Conservation (phyloP, 2,113 vertebrate species). For the Eonycteris spelaea region DNA sequence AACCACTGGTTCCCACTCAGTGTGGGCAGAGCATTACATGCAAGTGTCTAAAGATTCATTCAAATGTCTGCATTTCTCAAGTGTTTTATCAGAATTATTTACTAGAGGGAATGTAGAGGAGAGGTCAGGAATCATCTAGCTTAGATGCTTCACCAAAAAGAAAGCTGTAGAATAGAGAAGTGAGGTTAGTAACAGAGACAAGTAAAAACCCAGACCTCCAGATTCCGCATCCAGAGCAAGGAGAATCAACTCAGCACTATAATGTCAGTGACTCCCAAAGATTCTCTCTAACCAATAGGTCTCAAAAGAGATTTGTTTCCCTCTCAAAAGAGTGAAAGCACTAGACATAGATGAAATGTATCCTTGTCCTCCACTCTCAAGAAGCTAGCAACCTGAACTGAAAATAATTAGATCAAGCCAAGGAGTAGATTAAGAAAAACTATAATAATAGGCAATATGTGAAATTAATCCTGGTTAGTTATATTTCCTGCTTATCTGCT, state of each 20-base stretch:
- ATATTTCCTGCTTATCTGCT: constrained; percentile 72
- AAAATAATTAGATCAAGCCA: constrained; percentile 80
- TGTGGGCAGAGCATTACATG: neutral
- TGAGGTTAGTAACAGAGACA: neutral
- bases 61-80: neutral
- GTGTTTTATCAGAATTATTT: neutral
- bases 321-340: neutral
- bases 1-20: neutral
- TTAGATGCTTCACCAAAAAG: neutral
- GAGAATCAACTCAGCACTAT: neutral
- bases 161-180: neutral
- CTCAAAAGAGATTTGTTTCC: constrained; percentile 2
- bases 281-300: neutral
- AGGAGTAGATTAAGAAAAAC: constrained; percentile 75
- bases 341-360: constrained; percentile 39
- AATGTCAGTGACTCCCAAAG: neutral
- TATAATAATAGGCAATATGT: constrained; percentile 65
- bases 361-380: constrained; percentile 67
- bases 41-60: neutral
- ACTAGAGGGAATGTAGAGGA: neutral
- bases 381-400: constrained; percentile 72
- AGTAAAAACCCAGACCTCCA: neutral
- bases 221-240: neutral
- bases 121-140: neutral
- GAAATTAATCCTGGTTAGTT: constrained; percentile 75